Conservation (phyloP, 2,888 invertebrate genomes). For the Glaucopsyche alexis region DNA sequence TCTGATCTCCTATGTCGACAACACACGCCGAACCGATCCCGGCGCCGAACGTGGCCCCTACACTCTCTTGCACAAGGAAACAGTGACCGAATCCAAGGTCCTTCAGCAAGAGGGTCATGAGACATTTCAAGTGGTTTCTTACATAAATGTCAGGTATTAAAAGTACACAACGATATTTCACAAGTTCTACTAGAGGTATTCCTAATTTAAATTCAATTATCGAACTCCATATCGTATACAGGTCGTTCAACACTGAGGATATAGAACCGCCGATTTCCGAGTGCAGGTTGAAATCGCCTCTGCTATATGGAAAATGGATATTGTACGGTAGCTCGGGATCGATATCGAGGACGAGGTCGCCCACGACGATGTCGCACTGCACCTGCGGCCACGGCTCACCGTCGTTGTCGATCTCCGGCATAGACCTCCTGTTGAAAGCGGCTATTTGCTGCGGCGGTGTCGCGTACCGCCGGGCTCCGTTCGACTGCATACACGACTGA, state of each 20-base stretch:
- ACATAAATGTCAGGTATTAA: slow-evolving; percentile 95
- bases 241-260: slow-evolving; percentile 89
- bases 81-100: slow-evolving; percentile 93
- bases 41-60: slow-evolving; percentile 75
- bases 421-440: slow-evolving; percentile 89
- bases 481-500: slow-evolving; percentile 92
- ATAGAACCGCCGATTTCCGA: slow-evolving; percentile 91
- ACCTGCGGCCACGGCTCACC: slow-evolving; percentile 83
- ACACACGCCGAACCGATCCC: slow-evolving; percentile 90
- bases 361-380: slow-evolving; percentile 84
- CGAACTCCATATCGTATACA: slow-evolving; percentile 93
- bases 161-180: slow-evolving; percentile 91
- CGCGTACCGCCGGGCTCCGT: slow-evolving; percentile 89
- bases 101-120: slow-evolving; percentile 88
- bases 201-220: slow-evolving; percentile 88
- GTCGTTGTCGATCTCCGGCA: slow-evolving; percentile 82
- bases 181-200: slow-evolving; percentile 84
- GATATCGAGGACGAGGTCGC: slow-evolving; percentile 87
- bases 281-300: slow-evolving; percentile 94
- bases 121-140: slow-evolving; percentile 89
- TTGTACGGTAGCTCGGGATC: slow-evolving; percentile 87
- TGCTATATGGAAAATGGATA: slow-evolving; percentile 92
- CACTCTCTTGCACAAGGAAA: slow-evolving; percentile 87
- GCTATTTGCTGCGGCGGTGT: slow-evolving; percentile 95
- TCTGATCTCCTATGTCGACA: slow-evolving; percentile 96